A percentile compares a stretch with the other conserved stretches of the same genome.
These are phyloP conservation scores for Empis livida DNA, from an alignment of 2,888 invertebrate species.

Conservation along the genomic window DNA sequence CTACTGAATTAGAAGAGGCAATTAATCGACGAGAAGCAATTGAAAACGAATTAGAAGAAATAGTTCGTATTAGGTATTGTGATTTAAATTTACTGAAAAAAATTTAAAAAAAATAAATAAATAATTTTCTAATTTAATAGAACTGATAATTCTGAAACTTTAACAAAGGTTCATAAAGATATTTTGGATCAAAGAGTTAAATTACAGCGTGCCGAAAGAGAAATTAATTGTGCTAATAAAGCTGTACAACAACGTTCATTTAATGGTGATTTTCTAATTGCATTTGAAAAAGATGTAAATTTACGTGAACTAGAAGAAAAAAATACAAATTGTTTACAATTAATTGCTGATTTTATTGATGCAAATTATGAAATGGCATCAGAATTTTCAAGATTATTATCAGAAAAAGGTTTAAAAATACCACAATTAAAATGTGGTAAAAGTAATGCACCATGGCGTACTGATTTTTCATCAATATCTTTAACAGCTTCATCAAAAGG, in stretches of 20 bases:
- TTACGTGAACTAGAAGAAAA: conserved; percentile 45
- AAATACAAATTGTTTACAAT: conserved; percentile 42
- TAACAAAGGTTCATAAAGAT: conserved; percentile 28
- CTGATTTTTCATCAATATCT: conserved; percentile 12
- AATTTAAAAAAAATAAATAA: neutral
- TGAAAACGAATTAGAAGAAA: conserved; percentile 6
- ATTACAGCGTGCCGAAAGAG: conserved; percentile 31
- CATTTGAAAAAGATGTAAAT: conserved; percentile 38
- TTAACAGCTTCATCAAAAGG: conserved; percentile 19
- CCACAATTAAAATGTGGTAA: conserved; percentile 23
- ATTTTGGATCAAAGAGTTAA: conserved; percentile 29
- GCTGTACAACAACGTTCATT: conserved; percentile 22
- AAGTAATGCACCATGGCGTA: conserved; percentile 24
- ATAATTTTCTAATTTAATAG: conserved; percentile 9
- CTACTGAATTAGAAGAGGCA: conserved; percentile 6
- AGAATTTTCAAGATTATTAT: conserved; percentile 23
- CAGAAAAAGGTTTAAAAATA: conserved; percentile 28
- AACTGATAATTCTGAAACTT: conserved; percentile 23
- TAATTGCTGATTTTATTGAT: conserved; percentile 40
- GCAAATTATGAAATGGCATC: conserved; percentile 22
- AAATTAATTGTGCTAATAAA: conserved; percentile 24
- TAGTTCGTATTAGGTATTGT: neutral
- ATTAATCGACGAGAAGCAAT: neutral
- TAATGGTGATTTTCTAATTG: conserved; percentile 20
- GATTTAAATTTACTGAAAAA: neutral